Evolutionary conservation across 2,888 invertebrate genomes (phyloP).

Genomic region (Spodoptera picta): DNA sequence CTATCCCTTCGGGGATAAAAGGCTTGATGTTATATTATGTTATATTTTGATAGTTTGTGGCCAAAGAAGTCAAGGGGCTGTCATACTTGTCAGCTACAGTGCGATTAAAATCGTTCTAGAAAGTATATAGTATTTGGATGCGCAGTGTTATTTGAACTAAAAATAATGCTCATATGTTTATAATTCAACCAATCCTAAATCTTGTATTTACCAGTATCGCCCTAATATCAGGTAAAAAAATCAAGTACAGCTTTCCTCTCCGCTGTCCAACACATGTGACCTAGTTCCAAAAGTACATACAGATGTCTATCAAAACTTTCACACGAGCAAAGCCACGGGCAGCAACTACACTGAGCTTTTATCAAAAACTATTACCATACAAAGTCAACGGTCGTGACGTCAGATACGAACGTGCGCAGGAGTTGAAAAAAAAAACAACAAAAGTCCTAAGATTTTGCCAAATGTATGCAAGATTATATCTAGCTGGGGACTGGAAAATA

Average conservation of each 20-base stretch:
- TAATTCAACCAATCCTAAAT: too few species aligned
- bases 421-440: constrained; percentile 61
- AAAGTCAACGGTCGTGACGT: constrained; percentile 77
- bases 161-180: too few species aligned
- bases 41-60: too few species aligned
- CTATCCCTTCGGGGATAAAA: too few species aligned
- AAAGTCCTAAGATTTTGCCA: constrained; percentile 66
- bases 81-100: too few species aligned
- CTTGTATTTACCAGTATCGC: not conserved
- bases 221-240: too few species aligned
- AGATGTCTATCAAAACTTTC: constrained; percentile 38
- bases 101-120: too few species aligned
- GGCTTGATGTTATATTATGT: too few species aligned
- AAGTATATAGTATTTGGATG: too few species aligned
- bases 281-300: constrained; percentile 5
- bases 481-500: constrained; percentile 57
- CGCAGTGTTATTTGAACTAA: too few species aligned
- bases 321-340: constrained; percentile 27
- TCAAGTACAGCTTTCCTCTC: too few species aligned
- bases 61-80: too few species aligned
- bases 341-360: constrained; percentile 43
- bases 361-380: constrained; percentile 75
- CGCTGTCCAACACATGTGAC: not conserved
- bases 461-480: constrained; percentile 78
- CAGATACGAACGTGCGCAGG: constrained; percentile 54